Conservation (phyloP, 2,113 vertebrate genomes). For the Microcebus jonahi region DNA sequence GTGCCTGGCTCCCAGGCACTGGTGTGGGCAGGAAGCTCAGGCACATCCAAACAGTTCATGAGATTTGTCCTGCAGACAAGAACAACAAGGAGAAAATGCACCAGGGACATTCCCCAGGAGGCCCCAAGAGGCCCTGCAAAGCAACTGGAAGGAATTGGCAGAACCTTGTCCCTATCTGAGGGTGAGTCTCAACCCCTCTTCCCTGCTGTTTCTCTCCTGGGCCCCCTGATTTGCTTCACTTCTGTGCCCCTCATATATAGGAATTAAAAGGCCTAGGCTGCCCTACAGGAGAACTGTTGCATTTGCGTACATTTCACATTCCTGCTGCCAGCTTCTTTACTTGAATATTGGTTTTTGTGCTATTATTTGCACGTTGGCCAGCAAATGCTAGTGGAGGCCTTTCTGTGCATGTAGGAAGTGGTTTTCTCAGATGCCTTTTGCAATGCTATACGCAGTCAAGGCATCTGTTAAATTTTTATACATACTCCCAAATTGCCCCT, state of each 20-base stretch:
- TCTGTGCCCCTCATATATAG: background rate
- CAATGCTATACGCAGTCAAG: background rate
- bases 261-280: background rate
- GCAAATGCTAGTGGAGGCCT: background rate
- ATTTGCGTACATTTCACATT: too few relatives aligned
- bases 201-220: too few relatives aligned
- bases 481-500: background rate
- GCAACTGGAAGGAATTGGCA: accelerated
- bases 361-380: background rate
- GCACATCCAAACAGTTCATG: accelerated
- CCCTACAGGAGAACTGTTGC: background rate
- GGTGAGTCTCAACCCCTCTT: background rate
- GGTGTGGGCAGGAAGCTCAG: background rate
- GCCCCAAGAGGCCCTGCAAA: accelerated
- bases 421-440: background rate
- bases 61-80: background rate
- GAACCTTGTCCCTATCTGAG: accelerated
- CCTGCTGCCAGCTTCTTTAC: background rate
- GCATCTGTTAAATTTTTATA: background rate
- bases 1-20: background rate
- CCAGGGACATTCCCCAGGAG: accelerated
- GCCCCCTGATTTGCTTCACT: too few relatives aligned
- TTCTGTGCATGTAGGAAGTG: background rate
- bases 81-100: background rate
- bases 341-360: background rate